These are phyloP conservation scores for Hirtodrosophila histrioides DNA, from an alignment of 2,888 invertebrate genomes.

Conservation along the genomic window DNA sequence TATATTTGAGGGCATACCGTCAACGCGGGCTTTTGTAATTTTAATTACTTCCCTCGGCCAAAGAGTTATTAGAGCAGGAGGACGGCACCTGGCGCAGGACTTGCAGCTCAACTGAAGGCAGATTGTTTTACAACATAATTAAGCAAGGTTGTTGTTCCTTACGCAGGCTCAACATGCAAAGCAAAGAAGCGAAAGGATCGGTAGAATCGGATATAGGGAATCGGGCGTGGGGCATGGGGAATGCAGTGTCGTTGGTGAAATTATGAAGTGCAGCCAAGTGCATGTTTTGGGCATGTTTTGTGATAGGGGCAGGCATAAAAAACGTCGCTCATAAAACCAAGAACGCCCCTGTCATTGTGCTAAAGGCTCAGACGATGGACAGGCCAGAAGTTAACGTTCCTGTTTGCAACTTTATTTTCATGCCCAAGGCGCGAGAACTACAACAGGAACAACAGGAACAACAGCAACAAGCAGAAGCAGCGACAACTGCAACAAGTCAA, in stretches of 20 bases:
- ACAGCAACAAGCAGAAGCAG: constrained; percentile 44
- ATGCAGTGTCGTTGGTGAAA: constrained; percentile 38
- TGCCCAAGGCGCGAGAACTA: constrained; percentile 61
- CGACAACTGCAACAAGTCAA: constrained; percentile 74
- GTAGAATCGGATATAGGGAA: background rate
- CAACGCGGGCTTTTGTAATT: constrained; percentile 72
- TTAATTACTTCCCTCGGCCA: constrained; percentile 72
- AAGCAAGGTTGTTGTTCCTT: constrained; percentile 57
- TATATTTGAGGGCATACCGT: constrained; percentile 66
- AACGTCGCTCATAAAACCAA: constrained; percentile 53
- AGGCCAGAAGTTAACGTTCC: constrained; percentile 32
- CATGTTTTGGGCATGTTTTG: constrained; percentile 55
- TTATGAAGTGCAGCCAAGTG: constrained; percentile 75
- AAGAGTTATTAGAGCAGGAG: constrained; percentile 41
- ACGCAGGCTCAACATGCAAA: constrained; percentile 43
- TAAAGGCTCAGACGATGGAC: constrained; percentile 26
- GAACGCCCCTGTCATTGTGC: constrained; percentile 63
- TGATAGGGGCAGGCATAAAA: constrained; percentile 53
- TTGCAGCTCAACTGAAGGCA: constrained; percentile 47
- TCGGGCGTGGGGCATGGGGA: background rate
- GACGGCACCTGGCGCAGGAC: constrained; percentile 19
- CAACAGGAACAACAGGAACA: constrained; percentile 23
- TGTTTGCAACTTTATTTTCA: constrained; percentile 73
- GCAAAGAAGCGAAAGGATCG: background rate
- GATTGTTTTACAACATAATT: constrained; percentile 80